phyloP scores from a whole-genome alignment of 2,113 vertebrate genomes.

The Eretmochelys imbricata region DNA sequence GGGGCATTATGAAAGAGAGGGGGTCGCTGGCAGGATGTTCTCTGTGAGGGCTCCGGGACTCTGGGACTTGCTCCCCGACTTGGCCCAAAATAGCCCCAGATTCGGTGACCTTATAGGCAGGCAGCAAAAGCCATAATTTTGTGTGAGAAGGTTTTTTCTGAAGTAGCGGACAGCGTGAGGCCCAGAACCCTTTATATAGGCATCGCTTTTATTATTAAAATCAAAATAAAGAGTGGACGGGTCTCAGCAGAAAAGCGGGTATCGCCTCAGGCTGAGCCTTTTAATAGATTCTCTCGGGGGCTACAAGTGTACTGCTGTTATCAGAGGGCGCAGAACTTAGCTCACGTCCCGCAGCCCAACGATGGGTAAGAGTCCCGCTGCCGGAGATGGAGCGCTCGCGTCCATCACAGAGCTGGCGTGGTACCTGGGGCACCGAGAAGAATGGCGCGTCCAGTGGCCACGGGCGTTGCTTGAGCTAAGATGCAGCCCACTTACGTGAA shows the following conservation, averaged over 20 bases:
- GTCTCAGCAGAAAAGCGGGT: neutral
- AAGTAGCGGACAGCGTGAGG: neutral
- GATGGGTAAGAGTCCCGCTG: neutral
- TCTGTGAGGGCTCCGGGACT: neutral
- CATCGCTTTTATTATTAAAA: neutral
- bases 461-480: neutral
- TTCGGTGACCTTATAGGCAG: neutral
- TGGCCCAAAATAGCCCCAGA: neutral
- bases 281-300: neutral
- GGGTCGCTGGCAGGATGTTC: neutral
- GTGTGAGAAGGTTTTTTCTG: neutral
- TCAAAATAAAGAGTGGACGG: neutral
- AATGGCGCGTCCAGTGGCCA: neutral
- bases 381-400: neutral
- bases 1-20: neutral
- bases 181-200: neutral
- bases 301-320: neutral
- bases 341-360: rapidly evolving
- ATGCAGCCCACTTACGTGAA: neutral
- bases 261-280: neutral
- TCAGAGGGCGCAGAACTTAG: rapidly evolving
- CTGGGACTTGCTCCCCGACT: rapidly evolving
- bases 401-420: neutral
- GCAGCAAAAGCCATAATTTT: neutral
- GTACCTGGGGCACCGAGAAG: neutral